Base-by-base conservation (phyloP, 2,888 invertebrate species). In the Piscicola geometra region DNA sequence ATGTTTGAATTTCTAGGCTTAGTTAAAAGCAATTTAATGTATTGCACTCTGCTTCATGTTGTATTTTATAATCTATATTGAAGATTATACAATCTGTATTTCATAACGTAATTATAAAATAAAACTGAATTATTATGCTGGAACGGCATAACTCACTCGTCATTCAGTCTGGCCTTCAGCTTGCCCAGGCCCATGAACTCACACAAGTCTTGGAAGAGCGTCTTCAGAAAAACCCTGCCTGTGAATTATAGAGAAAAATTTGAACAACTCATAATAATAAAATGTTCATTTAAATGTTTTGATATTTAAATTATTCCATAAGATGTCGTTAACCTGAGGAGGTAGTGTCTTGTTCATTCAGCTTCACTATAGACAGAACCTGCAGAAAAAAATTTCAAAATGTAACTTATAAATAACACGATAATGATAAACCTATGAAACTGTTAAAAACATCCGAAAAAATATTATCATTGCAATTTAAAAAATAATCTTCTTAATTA, bases 311-410 rank as follows among this genome's bases (percentile, higher is more conserved):
- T n/a, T n/a, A n/a, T n/a, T n/a, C 9, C 50, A 47, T 47, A 47
- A 15, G 21, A 47, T 47, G 50, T 47, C 21, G 9, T 47, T 47
- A 47, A 83, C 95, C 94, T 0, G 97, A 95, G 80, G 96, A 96
- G 0, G 96, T 96, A 0, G 99, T 98, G 80, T 98, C 97, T 77
- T 97, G 94, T 86, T 99, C 97, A 81, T 94, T 98, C 72, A 99
- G 86, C 82, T 91, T 91, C 71, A 99, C 93, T 81, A 92, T 91
- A 25, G 91, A 90, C 79, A 99, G 85, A 0, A 93, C 94, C 85
- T 92, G 80, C 21, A n/a, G 36, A n/a, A 21, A 66, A 36, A 25
- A 0, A n/a, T n/a, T n/a, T n/a, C n/a, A n/a, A n/a, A n/a, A n/a
- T n/a, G n/a, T n/a, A n/a, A n/a, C n/a, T n/a, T n/a, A n/a, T n/a